Base-by-base conservation (phyloP, 2,888 invertebrate species). In the Deroplatys truncata region DNA sequence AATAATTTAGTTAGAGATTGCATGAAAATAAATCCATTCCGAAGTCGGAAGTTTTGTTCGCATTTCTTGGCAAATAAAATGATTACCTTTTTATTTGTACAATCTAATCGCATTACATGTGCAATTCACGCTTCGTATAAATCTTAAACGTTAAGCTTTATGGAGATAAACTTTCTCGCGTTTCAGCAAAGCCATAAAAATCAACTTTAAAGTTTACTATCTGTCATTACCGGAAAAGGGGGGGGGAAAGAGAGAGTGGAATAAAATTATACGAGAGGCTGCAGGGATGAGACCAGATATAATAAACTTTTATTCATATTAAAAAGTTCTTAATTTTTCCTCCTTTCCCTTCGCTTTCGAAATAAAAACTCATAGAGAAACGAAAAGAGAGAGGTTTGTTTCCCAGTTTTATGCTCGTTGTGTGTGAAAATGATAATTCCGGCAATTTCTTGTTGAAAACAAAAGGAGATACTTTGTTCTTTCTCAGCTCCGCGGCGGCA, bases 381-480 rank as follows among this genome's bases (percentile, higher is more conserved):
- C 20, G 25, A 72, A 25, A 20, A 7, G 25, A 25, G 7, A 72
- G 25, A 72, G 56, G 56, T 20, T 72, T 72, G 56, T 72, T 72
- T 72, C 56, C 56, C 85, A 31, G 85, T 31, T 31, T 85, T 31
- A 31, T 85, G 85, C 85, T 85, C 35, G 35, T 31, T 85, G 85
- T 85, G 85, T 31, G 85, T 85, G 85, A 35, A 85, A 85, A 85
- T 85, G 85, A 85, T 85, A 85, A 85, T 85, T 85, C 85, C 29
- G n/a, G 72, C 82, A 86, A 86, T 86, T 86, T 86, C 56, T 72
- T 72, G 3, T 20, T 72, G 25, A 25, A 72, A 72, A 72, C 16
- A 72, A 25, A 72, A 72, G 25, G 56, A 25, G 25, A 72, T 72
- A 72, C 56, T 72, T 72, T 72, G 56, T 72, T 72, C 56, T 72